These are phyloP conservation scores for Myopa testacea DNA, from an alignment of 2,888 invertebrate species.

Conservation along the genomic window DNA sequence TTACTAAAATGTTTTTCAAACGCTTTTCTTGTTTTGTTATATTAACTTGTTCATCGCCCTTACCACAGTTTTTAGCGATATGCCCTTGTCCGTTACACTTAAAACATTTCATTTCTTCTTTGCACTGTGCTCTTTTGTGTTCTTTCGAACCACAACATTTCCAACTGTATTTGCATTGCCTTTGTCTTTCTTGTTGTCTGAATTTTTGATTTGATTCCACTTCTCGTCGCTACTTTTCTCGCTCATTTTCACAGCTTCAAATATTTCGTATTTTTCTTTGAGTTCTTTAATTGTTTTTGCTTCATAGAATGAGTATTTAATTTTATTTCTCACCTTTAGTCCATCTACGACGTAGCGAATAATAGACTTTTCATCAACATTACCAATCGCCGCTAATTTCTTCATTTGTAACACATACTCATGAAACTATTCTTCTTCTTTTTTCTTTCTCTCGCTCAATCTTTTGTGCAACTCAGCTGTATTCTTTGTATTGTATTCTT, in stretches of 20 bases:
- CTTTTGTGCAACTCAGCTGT: constrained; percentile 4
- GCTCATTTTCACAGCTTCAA: constrained; percentile 26
- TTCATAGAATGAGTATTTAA: constrained; percentile 39
- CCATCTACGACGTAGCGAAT: constrained; percentile 42
- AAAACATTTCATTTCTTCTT: no score
- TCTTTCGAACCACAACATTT: neutral
- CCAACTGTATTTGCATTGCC: neutral
- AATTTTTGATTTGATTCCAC: neutral
- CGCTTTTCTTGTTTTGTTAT: no score
- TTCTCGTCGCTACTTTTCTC: neutral
- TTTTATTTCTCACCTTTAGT: constrained; percentile 33
- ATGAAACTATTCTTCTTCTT: constrained; percentile 37
- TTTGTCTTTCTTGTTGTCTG: constrained; percentile 25
- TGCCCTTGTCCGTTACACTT: no score
- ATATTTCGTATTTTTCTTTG: constrained; percentile 36
- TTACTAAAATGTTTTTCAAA: no score
- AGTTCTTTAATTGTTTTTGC: constrained; percentile 41
- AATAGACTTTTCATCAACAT: constrained; percentile 34
- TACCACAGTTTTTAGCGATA: neutral
- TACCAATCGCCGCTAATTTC: constrained; percentile 39
- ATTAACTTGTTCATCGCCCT: no score
- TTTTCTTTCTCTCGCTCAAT: constrained; percentile 39
- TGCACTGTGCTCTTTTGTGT: no score
- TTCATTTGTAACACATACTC: constrained; percentile 42
- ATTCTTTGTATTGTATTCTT: no score